Evolutionary conservation across 2,797 vertebrate species (phyloP), one percentile per base, ranked within the genome.

Genomic region (Fratercula arctica): DNA sequence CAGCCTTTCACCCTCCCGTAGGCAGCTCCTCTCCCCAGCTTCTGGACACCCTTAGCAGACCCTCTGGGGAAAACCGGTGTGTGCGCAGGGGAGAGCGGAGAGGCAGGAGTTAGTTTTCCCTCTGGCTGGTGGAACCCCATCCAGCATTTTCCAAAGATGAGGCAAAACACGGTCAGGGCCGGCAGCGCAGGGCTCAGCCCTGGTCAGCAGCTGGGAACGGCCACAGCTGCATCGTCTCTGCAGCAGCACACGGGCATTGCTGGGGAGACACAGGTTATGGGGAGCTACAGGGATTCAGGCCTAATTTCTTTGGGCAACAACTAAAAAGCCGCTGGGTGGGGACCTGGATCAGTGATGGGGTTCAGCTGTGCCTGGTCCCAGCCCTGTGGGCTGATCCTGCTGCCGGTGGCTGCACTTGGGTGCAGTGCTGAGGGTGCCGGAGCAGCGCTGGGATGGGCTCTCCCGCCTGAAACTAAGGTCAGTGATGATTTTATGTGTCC

Each of bases 311-410:
- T 8, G 57, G n/a, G 25, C 13, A 66, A 25, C 6, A 33, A 23
- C 5, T 50, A 10, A 75, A 90, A 56, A 50, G 17, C 41, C 1
- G 7, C 57, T 37, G 46, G 31, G 39, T 59, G 54, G 37, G 25
- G 31, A 23, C 21, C 10, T 1, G 37, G 48, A 7, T 84, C 25
- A 5, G 15, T 81, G 11, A 4, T 5, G 60, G 35, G 67, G 31
- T 2, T 51, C 82, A 60, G 68, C 68, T 83, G 77, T 54, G 77
- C 59, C 39, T 2, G 6, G 24, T 11, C 26, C 23, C n/a, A 10
- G 26, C n/a, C 39, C 35, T 3, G 0, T 0, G 1, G 28, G 19
- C 5, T 25, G 0, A 24, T 72, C 14, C 26, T 82, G 75, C 64
- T 57, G 81, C 61, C 6, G 23, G 4, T 31, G 80, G 28, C 16